phyloP scores from a whole-genome alignment of 1,140 invertebrate genomes.

The Sycophaga agraensis region DNA sequence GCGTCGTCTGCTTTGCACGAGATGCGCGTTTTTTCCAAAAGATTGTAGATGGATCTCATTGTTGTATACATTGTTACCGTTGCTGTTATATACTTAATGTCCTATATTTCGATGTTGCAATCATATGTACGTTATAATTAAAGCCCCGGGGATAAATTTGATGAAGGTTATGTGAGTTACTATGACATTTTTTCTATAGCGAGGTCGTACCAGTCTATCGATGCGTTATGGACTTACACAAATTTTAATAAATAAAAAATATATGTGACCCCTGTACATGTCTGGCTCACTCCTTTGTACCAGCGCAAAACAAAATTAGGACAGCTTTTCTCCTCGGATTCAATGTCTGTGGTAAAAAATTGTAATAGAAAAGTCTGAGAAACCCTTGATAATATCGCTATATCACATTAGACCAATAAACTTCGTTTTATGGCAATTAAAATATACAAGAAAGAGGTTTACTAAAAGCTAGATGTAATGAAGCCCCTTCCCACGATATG shows the following conservation, averaged over 20 bases:
- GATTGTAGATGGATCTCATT: not conserved
- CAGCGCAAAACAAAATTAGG: not conserved
- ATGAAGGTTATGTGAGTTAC: not conserved
- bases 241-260: not conserved
- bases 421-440: no score
- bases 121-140: conserved; percentile 7
- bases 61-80: conserved; percentile 25
- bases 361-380: no score
- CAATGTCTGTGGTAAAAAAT: no score
- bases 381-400: no score
- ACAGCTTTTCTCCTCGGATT: no score
- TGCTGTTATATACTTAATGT: no score
- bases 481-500: no score
- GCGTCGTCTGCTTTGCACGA: no score
- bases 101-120: conserved; percentile 18
- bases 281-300: not conserved
- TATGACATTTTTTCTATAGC: not conserved
- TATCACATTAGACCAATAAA: no score
- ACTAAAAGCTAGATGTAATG: no score
- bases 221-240: not conserved
- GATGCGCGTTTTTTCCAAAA: no score
- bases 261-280: not conserved
- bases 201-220: not conserved
- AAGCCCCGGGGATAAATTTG: not conserved
- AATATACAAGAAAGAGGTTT: no score